A percentile compares a stretch with the other conserved stretches of the same genome.
Conservation (phyloP, 1,140 invertebrate genomes). For the Lepidurus arcticus region DNA sequence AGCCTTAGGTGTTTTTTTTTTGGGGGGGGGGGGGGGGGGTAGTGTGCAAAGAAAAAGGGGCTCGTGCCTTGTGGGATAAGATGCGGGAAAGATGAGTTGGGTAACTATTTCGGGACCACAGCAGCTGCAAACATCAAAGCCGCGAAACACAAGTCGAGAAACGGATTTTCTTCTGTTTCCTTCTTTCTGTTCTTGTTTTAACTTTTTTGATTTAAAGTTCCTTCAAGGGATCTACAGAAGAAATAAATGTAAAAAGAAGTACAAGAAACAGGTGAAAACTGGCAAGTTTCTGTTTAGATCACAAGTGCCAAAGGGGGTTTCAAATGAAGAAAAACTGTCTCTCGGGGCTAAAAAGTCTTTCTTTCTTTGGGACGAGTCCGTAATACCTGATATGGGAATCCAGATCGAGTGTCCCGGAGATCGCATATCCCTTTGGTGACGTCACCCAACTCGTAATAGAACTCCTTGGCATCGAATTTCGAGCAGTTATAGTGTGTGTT, state of each 20-base stretch:
- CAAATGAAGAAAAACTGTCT: no score
- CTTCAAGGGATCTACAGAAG: no score
- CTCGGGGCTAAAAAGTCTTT: no score
- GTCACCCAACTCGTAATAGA: constrained; percentile 7
- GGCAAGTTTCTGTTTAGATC: no score
- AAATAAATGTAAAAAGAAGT: no score
- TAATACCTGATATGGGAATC: constrained; percentile 11
- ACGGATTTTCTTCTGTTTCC: not conserved
- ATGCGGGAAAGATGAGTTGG: constrained; percentile 11
- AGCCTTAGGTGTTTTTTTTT: no score
- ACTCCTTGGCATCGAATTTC: constrained; percentile 13
- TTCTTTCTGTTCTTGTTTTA: no score
- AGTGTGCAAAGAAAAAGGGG: not conserved
- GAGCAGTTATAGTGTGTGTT: not conserved
- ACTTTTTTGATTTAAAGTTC: no score
- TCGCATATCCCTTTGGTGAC: constrained; percentile 10
- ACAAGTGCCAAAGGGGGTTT: no score
- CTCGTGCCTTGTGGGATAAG: not conserved
- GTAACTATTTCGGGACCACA: not conserved
- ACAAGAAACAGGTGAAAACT: no score
- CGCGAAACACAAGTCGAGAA: not conserved
- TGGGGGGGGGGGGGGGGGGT: no score
- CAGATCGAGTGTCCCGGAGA: constrained; percentile 2
- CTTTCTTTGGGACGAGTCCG: not conserved
- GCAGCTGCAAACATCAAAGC: not conserved